These are phyloP conservation scores for Chionomys nivalis DNA, from an alignment of 2,113 vertebrate species.

Conservation along the genomic window DNA sequence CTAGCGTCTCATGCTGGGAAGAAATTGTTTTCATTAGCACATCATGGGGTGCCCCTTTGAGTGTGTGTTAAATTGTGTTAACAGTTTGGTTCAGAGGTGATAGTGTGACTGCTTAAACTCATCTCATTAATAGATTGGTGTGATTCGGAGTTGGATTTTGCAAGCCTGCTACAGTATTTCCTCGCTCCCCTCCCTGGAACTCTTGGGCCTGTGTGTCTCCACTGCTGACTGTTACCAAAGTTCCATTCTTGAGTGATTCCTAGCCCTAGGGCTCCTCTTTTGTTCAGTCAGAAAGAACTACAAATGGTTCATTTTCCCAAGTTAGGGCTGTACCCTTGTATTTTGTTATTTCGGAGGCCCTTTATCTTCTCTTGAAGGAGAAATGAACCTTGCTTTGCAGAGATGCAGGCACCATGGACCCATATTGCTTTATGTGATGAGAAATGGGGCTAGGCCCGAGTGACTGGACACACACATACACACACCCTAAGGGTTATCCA, in stretches of 20 bases:
- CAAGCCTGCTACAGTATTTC: conserved; percentile 68
- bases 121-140: conserved; percentile 71
- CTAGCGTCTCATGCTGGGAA: conserved; percentile 48
- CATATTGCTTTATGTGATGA: conserved; percentile 57
- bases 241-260: conserved; percentile 77
- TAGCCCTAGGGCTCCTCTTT: conserved; percentile 58
- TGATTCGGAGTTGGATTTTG: conserved; percentile 48
- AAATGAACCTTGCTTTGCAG: conserved; percentile 55
- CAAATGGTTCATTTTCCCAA: conserved; percentile 64
- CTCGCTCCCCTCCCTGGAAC: conserved; percentile 31
- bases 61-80: conserved; percentile 77
- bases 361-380: conserved; percentile 72
- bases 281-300: conserved; percentile 55
- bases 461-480: conserved; percentile 61
- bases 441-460: conserved; percentile 61
- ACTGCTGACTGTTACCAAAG: conserved; percentile 56
- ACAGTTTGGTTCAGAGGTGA: conserved; percentile 72
- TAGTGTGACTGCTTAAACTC: conserved; percentile 65
- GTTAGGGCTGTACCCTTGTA: conserved; percentile 8
- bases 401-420: conserved; percentile 18
- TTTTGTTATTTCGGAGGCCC: conserved; percentile 62
- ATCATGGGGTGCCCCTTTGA: conserved; percentile 73
- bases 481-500: conserved; percentile 74
- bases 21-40: conserved; percentile 78
- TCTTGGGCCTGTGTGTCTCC: background rate